phyloP scores from a whole-genome alignment of 1,140 invertebrate species.

The Drosophila funebris region DNA sequence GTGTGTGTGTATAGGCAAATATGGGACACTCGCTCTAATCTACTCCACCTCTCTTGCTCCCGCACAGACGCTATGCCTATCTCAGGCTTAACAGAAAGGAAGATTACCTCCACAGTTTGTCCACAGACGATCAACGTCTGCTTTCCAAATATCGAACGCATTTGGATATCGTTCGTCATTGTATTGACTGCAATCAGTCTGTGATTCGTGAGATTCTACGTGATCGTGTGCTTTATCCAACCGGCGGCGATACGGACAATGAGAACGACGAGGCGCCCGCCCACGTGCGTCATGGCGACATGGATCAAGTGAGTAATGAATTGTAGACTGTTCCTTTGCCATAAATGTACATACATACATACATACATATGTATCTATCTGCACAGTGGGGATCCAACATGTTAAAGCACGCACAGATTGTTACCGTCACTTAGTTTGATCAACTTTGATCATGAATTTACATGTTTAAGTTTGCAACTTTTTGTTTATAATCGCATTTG shows the following conservation, averaged over 20 bases:
- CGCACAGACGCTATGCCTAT: constrained; percentile 86
- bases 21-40: constrained; percentile 40
- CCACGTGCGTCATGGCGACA: constrained; percentile 80
- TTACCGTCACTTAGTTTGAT: too few relatives aligned
- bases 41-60: neutral
- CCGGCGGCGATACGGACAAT: constrained; percentile 20
- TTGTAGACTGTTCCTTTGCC: neutral
- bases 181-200: constrained; percentile 93
- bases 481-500: too few relatives aligned
- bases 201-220: constrained; percentile 92
- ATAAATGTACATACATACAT: too few relatives aligned
- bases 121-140: constrained; percentile 90
- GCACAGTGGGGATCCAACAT: too few relatives aligned
- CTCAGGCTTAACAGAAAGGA: constrained; percentile 89
- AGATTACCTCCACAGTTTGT: constrained; percentile 89
- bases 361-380: too few relatives aligned
- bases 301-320: constrained; percentile 70
- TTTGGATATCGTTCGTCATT: constrained; percentile 89
- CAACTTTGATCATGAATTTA: too few relatives aligned
- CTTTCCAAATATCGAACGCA: constrained; percentile 91
- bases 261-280: constrained; percentile 52
- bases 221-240: constrained; percentile 61
- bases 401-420: too few relatives aligned
- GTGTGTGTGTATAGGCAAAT: constrained; percentile 21
- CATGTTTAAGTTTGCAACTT: too few relatives aligned